Conservation (phyloP, 30 jellyfish, hydroid and myxozoan species). For the Pelagia noctiluca region DNA sequence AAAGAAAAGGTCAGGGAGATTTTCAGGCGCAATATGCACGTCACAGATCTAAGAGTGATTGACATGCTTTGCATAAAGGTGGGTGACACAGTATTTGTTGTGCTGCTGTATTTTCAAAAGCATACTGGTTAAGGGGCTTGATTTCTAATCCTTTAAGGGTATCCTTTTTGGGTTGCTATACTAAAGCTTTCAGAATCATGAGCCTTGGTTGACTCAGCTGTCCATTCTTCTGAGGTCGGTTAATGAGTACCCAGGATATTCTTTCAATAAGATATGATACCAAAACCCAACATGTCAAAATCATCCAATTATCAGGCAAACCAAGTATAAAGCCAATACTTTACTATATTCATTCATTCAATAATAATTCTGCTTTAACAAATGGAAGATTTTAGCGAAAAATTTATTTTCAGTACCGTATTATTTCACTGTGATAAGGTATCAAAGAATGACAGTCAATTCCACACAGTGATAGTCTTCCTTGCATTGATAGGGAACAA, state of each 20-base stretch:
- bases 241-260: no score
- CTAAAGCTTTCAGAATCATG: neutral
- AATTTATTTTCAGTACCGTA: neutral
- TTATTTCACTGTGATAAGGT: no score
- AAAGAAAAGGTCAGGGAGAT: slow-evolving; percentile 87
- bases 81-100: neutral
- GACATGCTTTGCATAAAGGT: slow-evolving; percentile 98
- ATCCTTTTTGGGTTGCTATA: neutral
- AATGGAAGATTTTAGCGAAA: neutral
- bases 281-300: no score
- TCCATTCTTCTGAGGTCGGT: neutral
- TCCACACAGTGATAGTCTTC: neutral
- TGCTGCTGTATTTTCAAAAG: neutral
- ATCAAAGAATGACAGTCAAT: no score
- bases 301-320: neutral
- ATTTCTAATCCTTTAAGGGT: neutral
- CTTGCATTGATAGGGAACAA: slow-evolving; percentile 69
- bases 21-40: slow-evolving; percentile 76
- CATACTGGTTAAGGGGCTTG: neutral
- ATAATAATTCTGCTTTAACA: neutral
- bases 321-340: neutral
- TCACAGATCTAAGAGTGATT: slow-evolving; percentile 81
- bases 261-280: no score
- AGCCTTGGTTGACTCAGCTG: neutral
- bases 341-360: neutral